Evolutionary conservation across 2,113 vertebrate genomes (phyloP), one percentile per base, ranked within the genome.

Genomic region (Sisor rabdophorus): DNA sequence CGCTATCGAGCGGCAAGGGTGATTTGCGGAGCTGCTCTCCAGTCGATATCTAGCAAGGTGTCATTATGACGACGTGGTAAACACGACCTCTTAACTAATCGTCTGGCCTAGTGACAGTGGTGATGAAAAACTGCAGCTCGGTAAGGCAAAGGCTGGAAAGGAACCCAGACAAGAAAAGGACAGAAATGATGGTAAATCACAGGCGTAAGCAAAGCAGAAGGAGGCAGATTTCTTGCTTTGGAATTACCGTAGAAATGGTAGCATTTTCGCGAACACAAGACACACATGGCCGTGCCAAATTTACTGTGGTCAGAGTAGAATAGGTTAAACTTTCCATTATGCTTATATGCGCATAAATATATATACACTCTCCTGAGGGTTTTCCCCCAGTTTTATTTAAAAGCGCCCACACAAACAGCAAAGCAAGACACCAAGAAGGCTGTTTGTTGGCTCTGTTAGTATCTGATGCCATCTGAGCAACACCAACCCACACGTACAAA

Each of bases 41-140:
- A 80, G 76, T 83, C 80, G 47, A 83, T 82, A 83, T 77, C 61
- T 71, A 71, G 81, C 68, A 72, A 71, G 80, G 63, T 85, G 77
- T 79, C 72, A 59, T 81, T 76, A 80, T 68, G 72, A 77, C 58
- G 61, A 69, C 32, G 58, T 26, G n/a, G 24, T n/a, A 30, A 61
- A 53, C 69, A 73, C 55, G 52, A 74, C 64, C 59, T 72, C 74
- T 71, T 73, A 70, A 80, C 72, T 80, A 82, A 84, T 84, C 78
- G 60, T 78, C 36, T 9, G 17, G 63, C 60, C 40, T 50, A 65
- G 52, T 68, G 69, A 74, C 78, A 80, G 63, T 70, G 44, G 71
- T 60, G 40, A 78, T 75, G 58, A 81, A 78, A 52, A 65, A 30
- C 73, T 65, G 61, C 73, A 50, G 69, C 56, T 50, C 58, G 0